Evolutionary conservation across 2,113 vertebrate species (phyloP), one percentile per base, ranked within the genome.

Genomic region (Phaetusa simplex): DNA sequence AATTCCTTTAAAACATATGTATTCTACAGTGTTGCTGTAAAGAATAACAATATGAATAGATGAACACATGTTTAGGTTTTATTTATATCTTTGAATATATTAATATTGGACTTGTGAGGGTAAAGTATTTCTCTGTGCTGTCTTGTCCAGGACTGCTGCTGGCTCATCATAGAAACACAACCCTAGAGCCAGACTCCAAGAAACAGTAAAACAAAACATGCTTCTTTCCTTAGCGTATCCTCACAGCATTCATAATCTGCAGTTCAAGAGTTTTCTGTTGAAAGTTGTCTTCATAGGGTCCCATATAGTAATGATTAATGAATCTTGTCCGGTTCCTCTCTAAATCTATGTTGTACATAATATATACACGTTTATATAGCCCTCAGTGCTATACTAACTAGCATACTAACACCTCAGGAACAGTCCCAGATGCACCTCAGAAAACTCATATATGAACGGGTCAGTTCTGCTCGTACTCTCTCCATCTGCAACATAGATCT

Each of bases 401-500:
- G 6, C 5, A 40, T 40, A 12, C 5, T 29, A 53, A 21, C 9
- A 45, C 4, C 19, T 62, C 72, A 67, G 59, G 50, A 91, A 14
- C 17, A 62, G 29, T 11, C 22, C 27, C 47, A 59, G 38, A 34
- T 29, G 18, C 18, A 42, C 15, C 47, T 80, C 53, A 67, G 42
- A 94, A 58, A 73, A 56, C 6, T 36, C 47, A 6, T 7, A 10
- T 29, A 30, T 13, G 40, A 43, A 47, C 21, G 17, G 5, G 1
- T 73, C 49, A 9, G 36, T 89, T 86, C 17, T 83, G 12, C 49
- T 64, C 5, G 1, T 59, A 62, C 14, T 65, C 1, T 2, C 24
- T 77, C n/a, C n/a, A 29, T 3, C 3, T 0, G 2, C 11, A 61
- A 24, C 18, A 61, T 0, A 47, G 24, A 64, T 34, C 23, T 70